Evolutionary conservation across 2,888 invertebrate species (phyloP).

Genomic region (Euspilapteryx auroguttella): DNA sequence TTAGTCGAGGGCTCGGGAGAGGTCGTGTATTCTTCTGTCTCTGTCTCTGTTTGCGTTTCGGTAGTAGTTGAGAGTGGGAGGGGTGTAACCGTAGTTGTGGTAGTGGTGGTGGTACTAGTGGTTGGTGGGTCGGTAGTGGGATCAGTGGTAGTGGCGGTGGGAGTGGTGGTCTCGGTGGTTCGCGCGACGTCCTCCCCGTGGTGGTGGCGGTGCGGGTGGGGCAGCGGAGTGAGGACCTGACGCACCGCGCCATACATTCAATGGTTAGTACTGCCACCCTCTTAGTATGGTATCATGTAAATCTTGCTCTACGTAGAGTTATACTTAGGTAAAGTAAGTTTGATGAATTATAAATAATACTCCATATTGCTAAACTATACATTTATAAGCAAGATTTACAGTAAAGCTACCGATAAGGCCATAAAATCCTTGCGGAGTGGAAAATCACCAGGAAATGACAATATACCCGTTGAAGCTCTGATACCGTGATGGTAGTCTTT

Average conservation of each 20-base stretch:
- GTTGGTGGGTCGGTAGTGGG: slow-evolving; percentile 12
- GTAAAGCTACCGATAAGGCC: too few relatives aligned
- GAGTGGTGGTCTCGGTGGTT: slow-evolving; percentile 49
- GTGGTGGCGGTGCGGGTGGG: slow-evolving; percentile 49
- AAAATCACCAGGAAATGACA: too few relatives aligned
- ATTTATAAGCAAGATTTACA: too few relatives aligned
- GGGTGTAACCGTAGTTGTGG: slow-evolving; percentile 5
- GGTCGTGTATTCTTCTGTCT: slow-evolving; percentile 24
- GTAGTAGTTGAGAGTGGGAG: slow-evolving; percentile 8
- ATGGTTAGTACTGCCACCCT: slow-evolving; percentile 47
- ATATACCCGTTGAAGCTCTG: too few relatives aligned
- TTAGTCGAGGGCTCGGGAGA: slow-evolving; percentile 35
- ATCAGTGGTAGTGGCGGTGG: slow-evolving; percentile 29
- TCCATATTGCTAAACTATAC: too few relatives aligned
- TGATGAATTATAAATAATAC: too few relatives aligned
- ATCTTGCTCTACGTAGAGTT: not conserved
- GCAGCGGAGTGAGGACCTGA: slow-evolving; percentile 27
- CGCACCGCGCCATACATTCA: slow-evolving; percentile 40
- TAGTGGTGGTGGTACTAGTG: slow-evolving; percentile 8
- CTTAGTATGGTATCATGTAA: slow-evolving; percentile 5
- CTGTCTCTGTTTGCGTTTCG: slow-evolving; percentile 18
- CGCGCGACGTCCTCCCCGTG: slow-evolving; percentile 35
- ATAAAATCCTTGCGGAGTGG: too few relatives aligned
- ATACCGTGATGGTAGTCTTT: too few relatives aligned
- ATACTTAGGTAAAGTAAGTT: too few relatives aligned